Evolutionary conservation across 2,888 invertebrate species (phyloP), one percentile per base, ranked within the genome.

Genomic region (Pollenia amentaria): DNA sequence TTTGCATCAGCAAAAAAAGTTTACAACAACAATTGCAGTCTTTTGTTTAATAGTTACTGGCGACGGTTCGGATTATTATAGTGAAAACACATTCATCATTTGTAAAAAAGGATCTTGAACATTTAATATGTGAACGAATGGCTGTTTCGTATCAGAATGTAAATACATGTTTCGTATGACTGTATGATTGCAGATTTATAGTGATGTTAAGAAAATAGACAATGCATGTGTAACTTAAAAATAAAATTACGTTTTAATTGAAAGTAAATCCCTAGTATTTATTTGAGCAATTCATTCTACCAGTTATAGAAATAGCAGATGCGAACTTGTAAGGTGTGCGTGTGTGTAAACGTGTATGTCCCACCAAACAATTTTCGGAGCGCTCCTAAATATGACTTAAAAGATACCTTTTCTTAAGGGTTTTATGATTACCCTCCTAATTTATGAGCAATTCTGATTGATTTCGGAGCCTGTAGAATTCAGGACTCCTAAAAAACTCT

Each of bases 221-320:
- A 46, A 44, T 72, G n/a, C 38, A n/a, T 9, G 3, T 4, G 38
- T 55, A 55, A 46, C 18, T 72, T 16, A 18, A 8, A 46, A 77
- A 14, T 16, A 29, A 65, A 83, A 69, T 70, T 2, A 48, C 16
- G 65, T 76, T 75, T 64, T 67, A 84, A 84, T 75, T 84, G 75
- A 46, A 84, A 75, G 60, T 60, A 55, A 75, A 70, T 70, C 46
- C 62, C 62, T 38, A 48, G 53, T 51, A 60, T 44, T 12, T 44
- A 48, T 69, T 80, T 55, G 53, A 53, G 46, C 70, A 62, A 62
- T 70, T 14, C 11, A 10, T 40, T 12, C 29, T 9, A 16, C 2
- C 10, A 79, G 14, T 14, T 53, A 53, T 42, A 67, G 55, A 55
- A 55, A 21, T 55, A 16, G 18, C 80, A 76, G 69, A 80, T 85